These are phyloP conservation scores for Psittacus erithacus DNA, from an alignment of 2,113 vertebrate genomes.

Conservation along the genomic window DNA sequence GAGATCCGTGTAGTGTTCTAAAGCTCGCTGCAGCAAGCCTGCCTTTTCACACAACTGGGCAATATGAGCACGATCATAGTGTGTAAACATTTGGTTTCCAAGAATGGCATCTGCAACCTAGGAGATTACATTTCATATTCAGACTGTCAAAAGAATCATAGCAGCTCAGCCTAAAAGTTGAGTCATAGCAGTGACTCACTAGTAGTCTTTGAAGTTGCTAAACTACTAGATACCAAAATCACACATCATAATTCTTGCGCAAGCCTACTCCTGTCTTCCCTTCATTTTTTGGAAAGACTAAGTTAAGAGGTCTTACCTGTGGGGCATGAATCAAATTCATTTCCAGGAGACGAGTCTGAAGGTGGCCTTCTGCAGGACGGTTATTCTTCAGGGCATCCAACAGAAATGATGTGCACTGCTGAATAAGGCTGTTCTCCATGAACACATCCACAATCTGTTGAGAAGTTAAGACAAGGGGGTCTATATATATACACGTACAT, in stretches of 20 bases:
- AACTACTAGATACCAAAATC: neutral
- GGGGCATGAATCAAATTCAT: conserved; percentile 95
- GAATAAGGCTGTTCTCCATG: conserved; percentile 92
- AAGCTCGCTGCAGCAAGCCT: conserved; percentile 87
- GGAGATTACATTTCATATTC: neutral
- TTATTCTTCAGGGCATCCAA: conserved; percentile 91
- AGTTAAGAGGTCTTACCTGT: conserved; percentile 74
- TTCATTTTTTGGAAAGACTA: neutral
- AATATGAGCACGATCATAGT: conserved; percentile 88
- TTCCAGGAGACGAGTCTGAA: conserved; percentile 91
- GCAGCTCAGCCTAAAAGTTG: neutral
- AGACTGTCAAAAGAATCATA: conserved; percentile 8
- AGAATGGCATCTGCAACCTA: conserved; percentile 94
- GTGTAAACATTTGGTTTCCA: conserved; percentile 94
- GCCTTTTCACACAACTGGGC: conserved; percentile 95
- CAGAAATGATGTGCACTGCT: conserved; percentile 93
- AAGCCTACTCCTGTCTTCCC: neutral
- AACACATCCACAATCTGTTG: conserved; percentile 93
- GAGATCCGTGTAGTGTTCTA: conserved; percentile 91
- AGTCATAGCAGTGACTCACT: neutral
- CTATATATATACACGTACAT: neutral
- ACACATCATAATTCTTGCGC: neutral
- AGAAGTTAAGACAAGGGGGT: neutral
- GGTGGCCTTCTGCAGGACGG: conserved; percentile 85
- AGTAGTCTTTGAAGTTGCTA: neutral